These are phyloP conservation scores for Pogonomyrmex californicus DNA, from an alignment of 1,140 invertebrate genomes.

Conservation along the genomic window DNA sequence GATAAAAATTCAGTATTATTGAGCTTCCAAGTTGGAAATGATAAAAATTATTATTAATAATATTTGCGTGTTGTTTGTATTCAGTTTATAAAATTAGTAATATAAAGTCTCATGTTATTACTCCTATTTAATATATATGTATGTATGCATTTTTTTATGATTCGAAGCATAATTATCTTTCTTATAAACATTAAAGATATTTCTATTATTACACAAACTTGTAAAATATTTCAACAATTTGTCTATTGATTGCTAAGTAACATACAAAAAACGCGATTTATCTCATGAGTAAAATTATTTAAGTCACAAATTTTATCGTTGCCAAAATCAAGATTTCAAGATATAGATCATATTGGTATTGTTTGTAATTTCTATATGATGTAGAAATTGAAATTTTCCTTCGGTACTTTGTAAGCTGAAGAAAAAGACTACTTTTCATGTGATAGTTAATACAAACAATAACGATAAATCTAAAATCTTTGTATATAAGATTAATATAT, in stretches of 20 bases:
- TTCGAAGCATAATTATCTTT: constrained; percentile 44
- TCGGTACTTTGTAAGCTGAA: constrained; percentile 27
- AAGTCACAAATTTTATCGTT: constrained; percentile 54
- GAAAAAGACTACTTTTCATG: constrained; percentile 26
- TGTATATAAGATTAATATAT: constrained; percentile 56
- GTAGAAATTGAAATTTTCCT: constrained; percentile 24
- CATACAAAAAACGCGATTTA: not conserved
- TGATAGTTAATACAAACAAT: constrained; percentile 42
- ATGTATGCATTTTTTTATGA: constrained; percentile 39
- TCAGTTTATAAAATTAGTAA: constrained; percentile 55
- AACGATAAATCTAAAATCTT: constrained; percentile 26
- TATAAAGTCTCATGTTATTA: constrained; percentile 45
- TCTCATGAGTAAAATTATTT: not conserved
- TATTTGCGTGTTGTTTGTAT: constrained; percentile 43
- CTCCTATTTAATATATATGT: constrained; percentile 23
- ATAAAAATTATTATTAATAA: constrained; percentile 54
- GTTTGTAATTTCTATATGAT: constrained; percentile 51
- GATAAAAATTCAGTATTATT: constrained; percentile 71
- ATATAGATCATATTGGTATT: constrained; percentile 40
- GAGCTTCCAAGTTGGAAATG: constrained; percentile 56
- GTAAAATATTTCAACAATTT: constrained; percentile 50
- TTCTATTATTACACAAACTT: constrained; percentile 46
- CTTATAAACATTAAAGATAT: constrained; percentile 55
- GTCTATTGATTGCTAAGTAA: constrained; percentile 21
- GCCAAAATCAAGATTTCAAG: constrained; percentile 53